A percentile compares a stretch with the other conserved stretches of the same genome.
These are phyloP conservation scores for Pangasius djambal DNA, from an alignment of 2,797 vertebrate species.

Conservation along the genomic window DNA sequence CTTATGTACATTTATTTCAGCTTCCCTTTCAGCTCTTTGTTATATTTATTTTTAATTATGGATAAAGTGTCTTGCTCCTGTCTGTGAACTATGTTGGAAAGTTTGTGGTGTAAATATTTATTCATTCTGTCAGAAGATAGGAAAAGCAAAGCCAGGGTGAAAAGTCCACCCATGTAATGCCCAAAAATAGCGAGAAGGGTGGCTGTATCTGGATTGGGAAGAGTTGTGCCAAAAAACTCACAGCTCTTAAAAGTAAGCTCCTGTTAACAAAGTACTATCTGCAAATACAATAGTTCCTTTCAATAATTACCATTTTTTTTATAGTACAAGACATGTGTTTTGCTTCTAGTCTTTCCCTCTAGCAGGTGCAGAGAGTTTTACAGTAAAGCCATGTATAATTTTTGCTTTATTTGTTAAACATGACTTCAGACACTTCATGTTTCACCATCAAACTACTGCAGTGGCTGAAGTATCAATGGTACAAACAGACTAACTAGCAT, in stretches of 20 bases:
- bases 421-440: background rate
- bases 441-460: background rate
- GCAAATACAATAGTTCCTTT: background rate
- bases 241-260: slow-evolving; percentile 1
- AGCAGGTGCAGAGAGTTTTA: background rate
- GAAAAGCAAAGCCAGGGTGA: slow-evolving; percentile 51
- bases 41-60: slow-evolving; percentile 76
- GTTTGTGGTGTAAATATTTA: slow-evolving; percentile 73
- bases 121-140: slow-evolving; percentile 59
- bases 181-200: slow-evolving; percentile 33
- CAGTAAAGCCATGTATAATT: background rate
- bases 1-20: slow-evolving; percentile 67
- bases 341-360: background rate
- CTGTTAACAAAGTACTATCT: background rate
- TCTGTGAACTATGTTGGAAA: slow-evolving; percentile 52
- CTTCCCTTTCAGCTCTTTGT: slow-evolving; percentile 46
- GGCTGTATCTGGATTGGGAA: slow-evolving; percentile 23
- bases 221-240: slow-evolving; percentile 24
- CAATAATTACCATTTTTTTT: background rate
- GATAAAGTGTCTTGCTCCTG: slow-evolving; percentile 67
- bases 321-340: background rate
- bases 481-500: background rate
- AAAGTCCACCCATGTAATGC: slow-evolving; percentile 38
- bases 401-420: background rate
- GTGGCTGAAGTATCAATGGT: background rate